phyloP scores from a whole-genome alignment of 2,888 invertebrate species.

The Timema podura region DNA sequence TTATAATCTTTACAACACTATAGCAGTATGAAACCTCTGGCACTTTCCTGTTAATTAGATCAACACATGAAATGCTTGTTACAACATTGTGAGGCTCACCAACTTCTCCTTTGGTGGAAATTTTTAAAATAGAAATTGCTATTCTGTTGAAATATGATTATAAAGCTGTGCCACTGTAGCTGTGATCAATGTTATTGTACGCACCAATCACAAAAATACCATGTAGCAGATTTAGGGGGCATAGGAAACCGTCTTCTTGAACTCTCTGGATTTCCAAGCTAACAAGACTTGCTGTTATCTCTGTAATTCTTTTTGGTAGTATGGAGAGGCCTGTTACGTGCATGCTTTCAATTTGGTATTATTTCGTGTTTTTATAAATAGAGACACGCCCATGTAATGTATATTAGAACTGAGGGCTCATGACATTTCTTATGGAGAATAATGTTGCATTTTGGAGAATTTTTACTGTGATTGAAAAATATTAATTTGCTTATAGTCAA shows the following conservation, averaged over 20 bases:
- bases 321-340: background rate
- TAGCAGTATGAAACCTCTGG: background rate
- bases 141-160: background rate
- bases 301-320: background rate
- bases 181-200: background rate
- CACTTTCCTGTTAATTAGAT: background rate
- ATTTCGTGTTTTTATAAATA: background rate
- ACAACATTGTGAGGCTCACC: background rate
- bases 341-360: background rate
- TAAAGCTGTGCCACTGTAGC: background rate
- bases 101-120: background rate
- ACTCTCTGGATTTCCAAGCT: background rate
- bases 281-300: background rate
- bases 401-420: background rate
- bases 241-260: background rate
- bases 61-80: background rate
- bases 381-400: background rate
- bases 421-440: slow-evolving; percentile 2
- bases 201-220: background rate
- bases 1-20: background rate
- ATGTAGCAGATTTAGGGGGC: background rate
- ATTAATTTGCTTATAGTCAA: background rate
- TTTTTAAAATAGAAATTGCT: background rate
- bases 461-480: background rate
- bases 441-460: background rate